Conservation (phyloP, 2,113 vertebrate species). For the Perca fluviatilis region DNA sequence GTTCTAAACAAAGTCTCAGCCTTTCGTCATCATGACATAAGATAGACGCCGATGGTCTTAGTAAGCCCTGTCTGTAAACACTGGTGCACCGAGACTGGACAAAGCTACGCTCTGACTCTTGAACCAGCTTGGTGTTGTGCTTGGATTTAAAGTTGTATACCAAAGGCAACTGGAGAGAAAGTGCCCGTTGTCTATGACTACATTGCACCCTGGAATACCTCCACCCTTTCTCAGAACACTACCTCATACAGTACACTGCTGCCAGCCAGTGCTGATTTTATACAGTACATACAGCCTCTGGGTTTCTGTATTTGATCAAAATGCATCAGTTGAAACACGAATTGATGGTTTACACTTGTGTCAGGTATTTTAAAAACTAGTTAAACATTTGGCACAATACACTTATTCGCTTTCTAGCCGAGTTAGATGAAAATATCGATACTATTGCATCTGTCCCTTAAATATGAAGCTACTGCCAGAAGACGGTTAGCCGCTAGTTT, state of each 20-base stretch:
- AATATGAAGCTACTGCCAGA: background rate
- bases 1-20: constrained; percentile 40
- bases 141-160: constrained; percentile 72
- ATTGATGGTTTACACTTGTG: background rate
- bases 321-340: constrained; percentile 2
- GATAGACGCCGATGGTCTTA: constrained; percentile 56
- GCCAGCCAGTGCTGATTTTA: constrained; percentile 54
- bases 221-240: constrained; percentile 63
- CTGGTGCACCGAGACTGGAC: constrained; percentile 30
- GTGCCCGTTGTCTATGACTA: constrained; percentile 66
- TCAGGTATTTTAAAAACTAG: background rate
- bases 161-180: constrained; percentile 64
- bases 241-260: constrained; percentile 63
- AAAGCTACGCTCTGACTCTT: constrained; percentile 63
- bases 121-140: constrained; percentile 69
- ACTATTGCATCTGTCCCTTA: background rate
- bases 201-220: constrained; percentile 58
- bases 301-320: constrained; percentile 24
- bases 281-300: constrained; percentile 12
- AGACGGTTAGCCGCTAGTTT: background rate
- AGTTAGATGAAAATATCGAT: background rate
- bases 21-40: constrained; percentile 64
- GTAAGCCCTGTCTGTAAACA: constrained; percentile 68
- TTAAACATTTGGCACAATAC: background rate
- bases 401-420: accelerated